Evolutionary conservation across 1,140 invertebrate species (phyloP), one percentile per base, ranked within the genome.

Genomic region (Meloidogyne hapla): DNA sequence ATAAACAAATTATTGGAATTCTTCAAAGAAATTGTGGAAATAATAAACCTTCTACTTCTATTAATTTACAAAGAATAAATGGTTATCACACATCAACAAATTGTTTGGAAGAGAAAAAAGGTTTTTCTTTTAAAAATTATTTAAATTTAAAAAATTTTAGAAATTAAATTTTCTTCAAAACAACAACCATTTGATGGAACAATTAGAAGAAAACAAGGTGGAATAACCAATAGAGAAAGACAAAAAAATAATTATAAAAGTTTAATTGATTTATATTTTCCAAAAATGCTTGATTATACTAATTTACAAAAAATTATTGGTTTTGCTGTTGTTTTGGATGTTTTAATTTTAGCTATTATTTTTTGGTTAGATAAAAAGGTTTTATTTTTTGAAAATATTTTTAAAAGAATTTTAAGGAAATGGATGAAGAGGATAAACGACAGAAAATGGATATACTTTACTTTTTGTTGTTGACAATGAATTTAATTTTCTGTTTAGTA

Each of bases 191-290:
- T 56, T 56, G 48, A 56, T 56, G 48, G 48, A 56, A 56, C 48
- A n/a, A 56, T 56, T 56, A 56, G n/a, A 9, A 56, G 48, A 56
- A 4, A 56, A 56, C 0, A 6, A n/a, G 48, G 48, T n/a, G 18
- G 8, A 56, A 56, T 4, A n/a, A n/a, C n/a, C n/a, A n/a, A n/a
- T 56, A n/a, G n/a, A 18, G n/a, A 56, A 56, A 56, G n/a, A 4
- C n/a, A 56, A 56, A 15, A 56, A 5, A 21, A 56, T 56, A 56
- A 56, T 56, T 56, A 56, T 56, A 6, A 18, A 56, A 5, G n/a
- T n/a, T 56, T 56, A 56, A 56, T 56, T n/a, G 48, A 56, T 56
- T n/a, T 56, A 56, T n/a, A n/a, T 56, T 56, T 56, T 56, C 48
- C 48, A 56, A 56, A 56, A 21, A 56, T 56, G 48, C n/a, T 56